Percentiles rank a stretch among this genome's conserved stretches.
phyloP scores from a whole-genome alignment of 2,888 invertebrate genomes.

The Rotaria magnacalcarata region DNA sequence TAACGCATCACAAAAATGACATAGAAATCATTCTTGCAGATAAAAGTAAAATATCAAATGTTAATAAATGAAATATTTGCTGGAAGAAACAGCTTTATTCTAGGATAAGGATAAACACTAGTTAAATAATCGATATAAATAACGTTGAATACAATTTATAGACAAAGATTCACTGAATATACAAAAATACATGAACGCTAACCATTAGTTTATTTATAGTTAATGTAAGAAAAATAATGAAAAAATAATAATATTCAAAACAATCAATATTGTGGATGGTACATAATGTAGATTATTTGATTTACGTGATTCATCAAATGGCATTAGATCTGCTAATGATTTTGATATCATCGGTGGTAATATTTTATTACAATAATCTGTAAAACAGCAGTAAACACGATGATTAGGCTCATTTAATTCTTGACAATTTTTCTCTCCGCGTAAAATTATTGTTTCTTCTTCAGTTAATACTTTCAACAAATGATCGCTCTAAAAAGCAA shows the following conservation, averaged over 20 bases:
- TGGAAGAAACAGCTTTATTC: no score
- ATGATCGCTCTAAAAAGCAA: neutral
- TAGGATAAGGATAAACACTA: no score
- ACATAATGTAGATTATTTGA: neutral
- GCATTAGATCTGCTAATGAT: neutral
- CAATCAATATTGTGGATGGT: neutral
- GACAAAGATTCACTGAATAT: no score
- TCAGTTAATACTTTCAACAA: neutral
- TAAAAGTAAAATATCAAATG: no score
- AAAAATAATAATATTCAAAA: neutral
- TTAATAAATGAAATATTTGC: no score
- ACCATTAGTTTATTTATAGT: no score
- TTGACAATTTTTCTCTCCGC: neutral
- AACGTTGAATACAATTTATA: no score
- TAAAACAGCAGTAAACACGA: neutral
- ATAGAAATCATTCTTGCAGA: no score
- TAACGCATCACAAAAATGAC: no score
- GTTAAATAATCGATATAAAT: no score
- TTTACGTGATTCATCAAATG: neutral
- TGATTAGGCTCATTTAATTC: neutral
- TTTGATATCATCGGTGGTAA: neutral
- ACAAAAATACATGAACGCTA: no score
- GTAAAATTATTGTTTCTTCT: neutral
- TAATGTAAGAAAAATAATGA: neutral
- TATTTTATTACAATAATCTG: neutral